These are phyloP conservation scores for Netelia melanura DNA, from an alignment of 2,888 invertebrate species.

Conservation along the genomic window DNA sequence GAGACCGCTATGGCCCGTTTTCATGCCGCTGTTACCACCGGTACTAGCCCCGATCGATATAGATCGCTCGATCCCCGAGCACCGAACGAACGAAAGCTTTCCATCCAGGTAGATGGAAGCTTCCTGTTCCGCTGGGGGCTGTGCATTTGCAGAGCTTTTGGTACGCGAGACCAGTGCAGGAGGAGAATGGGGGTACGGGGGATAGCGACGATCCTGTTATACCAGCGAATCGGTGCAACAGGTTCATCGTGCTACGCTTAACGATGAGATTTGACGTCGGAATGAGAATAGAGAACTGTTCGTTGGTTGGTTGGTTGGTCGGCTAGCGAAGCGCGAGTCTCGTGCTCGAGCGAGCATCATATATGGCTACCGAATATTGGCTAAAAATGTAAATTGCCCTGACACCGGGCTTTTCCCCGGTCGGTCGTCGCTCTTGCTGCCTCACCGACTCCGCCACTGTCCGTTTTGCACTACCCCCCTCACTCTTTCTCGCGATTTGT, in stretches of 20 bases:
- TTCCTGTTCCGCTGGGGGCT: conserved; percentile 27
- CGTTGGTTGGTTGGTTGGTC: conserved; percentile 53
- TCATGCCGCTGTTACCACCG: not conserved
- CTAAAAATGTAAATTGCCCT: conserved; percentile 82
- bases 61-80: conserved; percentile 50
- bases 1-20: conserved; percentile 36
- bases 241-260: conserved; percentile 74
- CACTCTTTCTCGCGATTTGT: conserved; percentile 53
- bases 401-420: conserved; percentile 67
- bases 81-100: conserved; percentile 43
- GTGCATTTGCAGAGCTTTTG: conserved; percentile 39
- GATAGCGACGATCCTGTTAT: conserved; percentile 17
- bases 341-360: conserved; percentile 69
- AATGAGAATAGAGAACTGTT: conserved; percentile 51
- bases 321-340: conserved; percentile 52
- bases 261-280: conserved; percentile 74
- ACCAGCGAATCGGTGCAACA: conserved; percentile 75
- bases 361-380: conserved; percentile 76
- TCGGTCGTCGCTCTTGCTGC: conserved; percentile 61
- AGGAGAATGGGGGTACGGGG: conserved; percentile 27
- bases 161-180: conserved; percentile 8
- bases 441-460: conserved; percentile 41
- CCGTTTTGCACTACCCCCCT: conserved; percentile 22
- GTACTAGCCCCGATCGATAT: conserved; percentile 33
- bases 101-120: conserved; percentile 33